A percentile compares a stretch with the other conserved stretches of the same genome.
Evolutionary conservation across 2,113 vertebrate genomes (phyloP).

Genomic region (Pantherophis guttatus): DNA sequence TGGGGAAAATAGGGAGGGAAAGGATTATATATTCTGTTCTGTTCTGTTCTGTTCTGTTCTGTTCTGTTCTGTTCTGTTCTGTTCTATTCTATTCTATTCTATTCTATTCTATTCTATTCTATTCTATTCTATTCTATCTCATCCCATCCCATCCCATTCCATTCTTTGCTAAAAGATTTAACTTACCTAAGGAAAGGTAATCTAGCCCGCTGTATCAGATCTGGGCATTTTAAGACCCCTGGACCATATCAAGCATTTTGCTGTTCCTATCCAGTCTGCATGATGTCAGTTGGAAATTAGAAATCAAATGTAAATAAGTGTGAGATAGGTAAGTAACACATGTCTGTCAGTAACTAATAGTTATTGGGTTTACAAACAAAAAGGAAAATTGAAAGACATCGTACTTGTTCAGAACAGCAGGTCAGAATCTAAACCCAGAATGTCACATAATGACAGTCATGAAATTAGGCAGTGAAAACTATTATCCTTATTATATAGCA

Average conservation of each 20-base stretch:
- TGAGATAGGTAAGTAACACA: neutral
- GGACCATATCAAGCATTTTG: neutral
- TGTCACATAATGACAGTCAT: neutral
- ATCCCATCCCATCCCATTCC: too few species aligned
- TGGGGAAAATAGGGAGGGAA: neutral
- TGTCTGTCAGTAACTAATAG: neutral
- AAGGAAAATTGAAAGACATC: neutral
- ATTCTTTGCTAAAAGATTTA: neutral
- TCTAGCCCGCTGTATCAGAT: neutral
- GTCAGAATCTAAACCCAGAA: neutral
- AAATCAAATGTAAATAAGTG: neutral
- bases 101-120: neutral
- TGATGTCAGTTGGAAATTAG: neutral
- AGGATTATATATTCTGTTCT: neutral
- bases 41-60: too few species aligned
- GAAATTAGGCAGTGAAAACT: neutral
- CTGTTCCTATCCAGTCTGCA: neutral
- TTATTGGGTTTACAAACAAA: neutral
- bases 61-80: too few species aligned
- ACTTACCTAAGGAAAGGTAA: neutral
- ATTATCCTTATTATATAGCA: neutral
- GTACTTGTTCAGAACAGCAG: neutral
- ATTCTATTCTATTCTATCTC: too few species aligned
- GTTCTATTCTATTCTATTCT: too few species aligned
- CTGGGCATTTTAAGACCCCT: neutral